Conservation (phyloP, 2,797 vertebrate genomes). For the Hippopotamyrus pictus region DNA sequence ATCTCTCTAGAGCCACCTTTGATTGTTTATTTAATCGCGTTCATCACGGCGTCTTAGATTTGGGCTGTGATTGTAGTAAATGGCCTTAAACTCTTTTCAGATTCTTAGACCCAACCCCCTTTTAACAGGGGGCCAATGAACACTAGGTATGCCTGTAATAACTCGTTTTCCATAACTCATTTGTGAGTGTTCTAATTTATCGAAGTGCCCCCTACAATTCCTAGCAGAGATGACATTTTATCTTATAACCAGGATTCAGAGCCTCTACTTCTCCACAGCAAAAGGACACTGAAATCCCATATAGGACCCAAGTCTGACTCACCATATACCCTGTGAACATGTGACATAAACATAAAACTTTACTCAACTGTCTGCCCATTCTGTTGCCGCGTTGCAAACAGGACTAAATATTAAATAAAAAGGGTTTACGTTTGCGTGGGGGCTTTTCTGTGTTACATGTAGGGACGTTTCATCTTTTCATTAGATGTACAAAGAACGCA, state of each 20-base stretch:
- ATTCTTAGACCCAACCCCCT: not conserved
- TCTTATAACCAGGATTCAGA: not conserved
- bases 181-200: not conserved
- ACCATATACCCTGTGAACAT: not conserved
- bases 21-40: not conserved
- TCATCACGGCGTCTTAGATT: not conserved
- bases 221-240: not conserved
- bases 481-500: slow-evolving; percentile 14
- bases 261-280: not conserved
- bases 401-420: slow-evolving; percentile 22
- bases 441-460: not conserved
- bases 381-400: not conserved
- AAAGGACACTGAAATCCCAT: not conserved
- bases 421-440: not conserved
- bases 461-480: slow-evolving; percentile 12
- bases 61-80: not conserved
- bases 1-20: not conserved
- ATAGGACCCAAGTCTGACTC: not conserved
- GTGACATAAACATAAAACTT: not conserved
- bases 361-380: not conserved
- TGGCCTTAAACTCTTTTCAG: no score
- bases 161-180: not conserved
- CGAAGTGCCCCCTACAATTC: not conserved
- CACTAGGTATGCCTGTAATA: not conserved
- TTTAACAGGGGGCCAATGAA: not conserved